phyloP scores from a whole-genome alignment of 1,140 invertebrate species.

The Diorhabda sublineata region DNA sequence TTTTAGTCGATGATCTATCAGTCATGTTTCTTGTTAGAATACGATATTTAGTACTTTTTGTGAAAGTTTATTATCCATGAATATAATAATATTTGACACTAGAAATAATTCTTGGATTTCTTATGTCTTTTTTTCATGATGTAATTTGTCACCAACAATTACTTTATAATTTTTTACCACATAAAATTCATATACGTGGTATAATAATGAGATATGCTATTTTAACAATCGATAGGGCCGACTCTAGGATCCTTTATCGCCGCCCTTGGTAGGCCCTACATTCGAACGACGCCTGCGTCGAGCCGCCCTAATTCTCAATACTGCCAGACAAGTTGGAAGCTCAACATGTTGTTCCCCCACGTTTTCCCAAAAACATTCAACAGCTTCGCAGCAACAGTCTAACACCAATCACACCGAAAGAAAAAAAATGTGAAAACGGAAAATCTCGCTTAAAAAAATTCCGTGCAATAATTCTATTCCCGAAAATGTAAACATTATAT shows the following conservation, averaged over 20 bases:
- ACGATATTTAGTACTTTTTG: too few relatives aligned
- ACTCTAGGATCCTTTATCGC: not conserved
- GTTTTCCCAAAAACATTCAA: slow-evolving; percentile 1
- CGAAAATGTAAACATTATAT: slow-evolving; percentile 3
- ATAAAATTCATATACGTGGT: too few relatives aligned
- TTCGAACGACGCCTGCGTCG: not conserved
- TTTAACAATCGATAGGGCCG: slow-evolving; percentile 1
- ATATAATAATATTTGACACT: too few relatives aligned
- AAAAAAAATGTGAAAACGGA: not conserved
- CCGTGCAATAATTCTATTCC: not conserved
- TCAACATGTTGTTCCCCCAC: slow-evolving; percentile 1
- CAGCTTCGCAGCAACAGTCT: slow-evolving; percentile 1
- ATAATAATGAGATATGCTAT: not conserved
- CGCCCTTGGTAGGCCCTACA: not conserved
- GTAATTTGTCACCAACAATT: too few relatives aligned
- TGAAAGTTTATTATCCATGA: too few relatives aligned
- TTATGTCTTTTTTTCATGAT: too few relatives aligned
- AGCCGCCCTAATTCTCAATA: not conserved
- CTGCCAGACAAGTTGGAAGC: not conserved
- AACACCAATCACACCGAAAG: not conserved
- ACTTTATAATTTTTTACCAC: too few relatives aligned
- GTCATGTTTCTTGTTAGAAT: too few relatives aligned
- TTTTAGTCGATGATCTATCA: too few relatives aligned
- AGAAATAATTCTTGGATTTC: too few relatives aligned
- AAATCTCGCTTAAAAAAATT: not conserved